Base-by-base conservation (phyloP, 2,113 vertebrate genomes). In the Oryzias woworae region DNA sequence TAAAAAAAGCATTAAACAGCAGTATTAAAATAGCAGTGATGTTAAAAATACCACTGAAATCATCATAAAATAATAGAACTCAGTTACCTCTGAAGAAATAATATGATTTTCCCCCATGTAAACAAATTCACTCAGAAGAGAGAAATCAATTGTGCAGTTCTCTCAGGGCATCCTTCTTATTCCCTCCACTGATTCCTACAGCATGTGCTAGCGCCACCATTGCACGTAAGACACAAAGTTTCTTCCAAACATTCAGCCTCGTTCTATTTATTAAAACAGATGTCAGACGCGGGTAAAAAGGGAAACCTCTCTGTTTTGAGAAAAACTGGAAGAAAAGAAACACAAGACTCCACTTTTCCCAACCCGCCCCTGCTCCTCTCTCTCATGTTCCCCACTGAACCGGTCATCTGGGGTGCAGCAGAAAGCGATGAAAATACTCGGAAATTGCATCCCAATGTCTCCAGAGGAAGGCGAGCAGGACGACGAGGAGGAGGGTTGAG, bases 401-500 rank as follows among this genome's bases (percentile, higher is more conserved):
- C 42, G 89, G 92, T 98, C 95, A 96, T 92, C 95, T 95, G n/a
- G 93, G 91, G 66, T 94, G 88, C 17, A 92, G 91, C 24, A 96
- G 92, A 86, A 96, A 93, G 68, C 87, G 92, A 80, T 95, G 94
- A 89, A 93, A 85, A 57, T 95, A 95, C 88, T 94, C 90, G 2
- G 93, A 87, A 60, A 98, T 91, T 58, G 92, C 92, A 0, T 98
- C 94, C 95, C 97, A 98, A 92, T 97, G 94, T 90, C 96, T 95
- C 95, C 95, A 99, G 75, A 97, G 83, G 88, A 97, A 93, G 86
- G 95, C 97, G 52, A 96, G 77, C 57, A 98, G 69, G 85, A 97
- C 82, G 60, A 98, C 88, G 0, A 96, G 85, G 57, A 98, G 87
- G 87, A 98, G 87, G 73, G 96, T 96, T 78, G 95, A 93, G 79